These are phyloP conservation scores for Uloborus plumipes DNA, from an alignment of 2,888 invertebrate species.

Conservation along the genomic window DNA sequence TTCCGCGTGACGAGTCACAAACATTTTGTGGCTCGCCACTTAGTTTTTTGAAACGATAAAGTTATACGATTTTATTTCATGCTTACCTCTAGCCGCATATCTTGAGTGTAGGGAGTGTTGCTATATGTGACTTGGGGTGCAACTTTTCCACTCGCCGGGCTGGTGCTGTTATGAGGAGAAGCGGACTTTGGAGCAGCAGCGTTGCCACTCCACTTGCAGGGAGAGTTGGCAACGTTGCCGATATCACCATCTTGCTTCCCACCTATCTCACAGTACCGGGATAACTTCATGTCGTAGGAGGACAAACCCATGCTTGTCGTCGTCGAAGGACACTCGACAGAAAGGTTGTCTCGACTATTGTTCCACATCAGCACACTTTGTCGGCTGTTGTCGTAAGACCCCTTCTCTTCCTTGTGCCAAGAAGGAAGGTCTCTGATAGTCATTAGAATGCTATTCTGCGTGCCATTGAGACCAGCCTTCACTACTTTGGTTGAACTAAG, in stretches of 20 bases:
- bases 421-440: constrained; percentile 40
- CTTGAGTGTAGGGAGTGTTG: constrained; percentile 56
- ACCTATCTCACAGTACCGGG: constrained; percentile 31
- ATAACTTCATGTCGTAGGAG: constrained; percentile 46
- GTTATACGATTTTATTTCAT: too few species aligned
- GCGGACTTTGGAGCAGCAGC: constrained; percentile 62
- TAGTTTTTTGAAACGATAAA: too few species aligned
- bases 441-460: constrained; percentile 44
- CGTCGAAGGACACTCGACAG: constrained; percentile 43
- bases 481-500: constrained; percentile 20
- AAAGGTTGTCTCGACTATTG: constrained; percentile 38
- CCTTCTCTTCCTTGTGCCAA: constrained; percentile 46
- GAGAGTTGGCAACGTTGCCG: constrained; percentile 31
- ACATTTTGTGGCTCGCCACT: too few species aligned
- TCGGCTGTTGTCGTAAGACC: constrained; percentile 72
- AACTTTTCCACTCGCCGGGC: constrained; percentile 64
- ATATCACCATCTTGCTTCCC: constrained; percentile 35
- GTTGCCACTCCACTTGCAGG: constrained; percentile 64
- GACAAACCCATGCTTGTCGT: constrained; percentile 14
- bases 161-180: constrained; percentile 65
- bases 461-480: constrained; percentile 35
- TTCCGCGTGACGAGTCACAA: too few species aligned
- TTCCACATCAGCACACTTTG: constrained; percentile 97
- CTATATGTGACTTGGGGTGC: constrained; percentile 63
- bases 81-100: constrained; percentile 59